A percentile compares a stretch with the other conserved stretches of the same genome.
Conservation (phyloP, 2,888 invertebrate genomes). For the Drosophila birchii region DNA sequence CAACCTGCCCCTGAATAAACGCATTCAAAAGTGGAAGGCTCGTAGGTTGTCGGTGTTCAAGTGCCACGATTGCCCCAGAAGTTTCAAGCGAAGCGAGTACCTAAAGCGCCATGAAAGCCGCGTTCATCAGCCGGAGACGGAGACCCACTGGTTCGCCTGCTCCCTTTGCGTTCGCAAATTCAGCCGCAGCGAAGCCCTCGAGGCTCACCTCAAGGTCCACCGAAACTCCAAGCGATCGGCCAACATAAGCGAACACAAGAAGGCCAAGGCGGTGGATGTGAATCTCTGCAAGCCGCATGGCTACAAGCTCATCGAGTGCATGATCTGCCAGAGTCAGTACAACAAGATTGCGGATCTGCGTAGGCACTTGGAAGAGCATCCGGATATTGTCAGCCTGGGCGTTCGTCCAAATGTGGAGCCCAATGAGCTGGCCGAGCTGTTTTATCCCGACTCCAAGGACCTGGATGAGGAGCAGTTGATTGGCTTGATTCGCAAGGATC, state of each 20-base stretch:
- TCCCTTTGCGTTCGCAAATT: constrained; percentile 74
- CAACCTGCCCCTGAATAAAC: constrained; percentile 55
- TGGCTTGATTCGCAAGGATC: constrained; percentile 65
- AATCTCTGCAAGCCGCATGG: constrained; percentile 82
- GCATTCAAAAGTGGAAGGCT: constrained; percentile 55
- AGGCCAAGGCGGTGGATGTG: constrained; percentile 68
- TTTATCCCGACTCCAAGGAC: constrained; percentile 75
- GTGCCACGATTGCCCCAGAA: constrained; percentile 78
- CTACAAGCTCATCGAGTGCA: constrained; percentile 83
- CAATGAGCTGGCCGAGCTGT: constrained; percentile 67
- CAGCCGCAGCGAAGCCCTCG: constrained; percentile 71
- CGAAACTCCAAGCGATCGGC: constrained; percentile 80
- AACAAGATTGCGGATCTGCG: constrained; percentile 80
- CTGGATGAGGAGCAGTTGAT: constrained; percentile 60
- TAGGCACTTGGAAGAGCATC: constrained; percentile 80
- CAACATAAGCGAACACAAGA: constrained; percentile 65
- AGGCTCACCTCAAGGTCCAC: constrained; percentile 74
- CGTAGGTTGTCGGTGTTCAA: constrained; percentile 46
- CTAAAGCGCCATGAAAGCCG: constrained; percentile 77
- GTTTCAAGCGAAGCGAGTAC: constrained; percentile 77
- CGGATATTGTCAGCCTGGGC: constrained; percentile 63
- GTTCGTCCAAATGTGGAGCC: constrained; percentile 51
- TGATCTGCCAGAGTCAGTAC: constrained; percentile 83
- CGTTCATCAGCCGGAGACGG: constrained; percentile 60
- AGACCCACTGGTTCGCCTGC: constrained; percentile 75